Percentiles rank a stretch among this genome's conserved stretches.
phyloP scores from a whole-genome alignment of 2,888 invertebrate species.

The Ellobium chinense region DNA sequence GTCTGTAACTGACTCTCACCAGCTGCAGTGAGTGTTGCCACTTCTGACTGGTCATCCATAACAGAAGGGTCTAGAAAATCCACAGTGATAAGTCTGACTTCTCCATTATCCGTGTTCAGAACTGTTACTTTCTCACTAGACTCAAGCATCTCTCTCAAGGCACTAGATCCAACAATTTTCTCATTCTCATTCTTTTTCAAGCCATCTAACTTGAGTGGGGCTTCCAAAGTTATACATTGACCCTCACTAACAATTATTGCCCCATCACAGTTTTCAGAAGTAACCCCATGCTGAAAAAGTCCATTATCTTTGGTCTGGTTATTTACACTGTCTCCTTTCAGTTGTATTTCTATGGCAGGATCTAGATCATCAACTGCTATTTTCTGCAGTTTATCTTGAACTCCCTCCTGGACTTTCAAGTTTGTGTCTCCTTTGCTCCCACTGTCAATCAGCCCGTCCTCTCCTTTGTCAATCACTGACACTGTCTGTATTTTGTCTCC shows the following conservation, averaged over 20 bases:
- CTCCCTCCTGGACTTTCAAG: background rate
- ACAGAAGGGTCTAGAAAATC: constrained; percentile 29
- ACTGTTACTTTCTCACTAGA: constrained; percentile 30
- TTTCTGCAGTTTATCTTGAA: background rate
- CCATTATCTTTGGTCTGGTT: background rate
- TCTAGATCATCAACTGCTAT: background rate
- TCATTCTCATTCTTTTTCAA: background rate
- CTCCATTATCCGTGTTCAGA: constrained; percentile 8
- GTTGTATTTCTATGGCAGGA: constrained; percentile 1
- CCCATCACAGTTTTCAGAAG: background rate
- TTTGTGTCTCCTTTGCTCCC: background rate
- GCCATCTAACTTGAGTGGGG: background rate
- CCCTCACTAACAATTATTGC: background rate
- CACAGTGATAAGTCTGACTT: constrained; percentile 35
- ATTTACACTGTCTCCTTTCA: background rate
- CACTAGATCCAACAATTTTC: constrained; percentile 15
- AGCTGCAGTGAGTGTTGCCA: background rate
- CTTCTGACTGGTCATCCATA: background rate
- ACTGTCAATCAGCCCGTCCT: background rate
- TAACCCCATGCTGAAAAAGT: background rate
- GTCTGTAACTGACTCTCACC: background rate
- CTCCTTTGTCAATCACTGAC: background rate
- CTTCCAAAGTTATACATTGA: background rate
- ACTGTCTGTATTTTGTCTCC: background rate
- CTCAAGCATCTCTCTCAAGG: constrained; percentile 28